Percentiles rank a stretch among this genome's conserved stretches.
Evolutionary conservation across 2,797 vertebrate species (phyloP).

Genomic region (Danionella dracula): DNA sequence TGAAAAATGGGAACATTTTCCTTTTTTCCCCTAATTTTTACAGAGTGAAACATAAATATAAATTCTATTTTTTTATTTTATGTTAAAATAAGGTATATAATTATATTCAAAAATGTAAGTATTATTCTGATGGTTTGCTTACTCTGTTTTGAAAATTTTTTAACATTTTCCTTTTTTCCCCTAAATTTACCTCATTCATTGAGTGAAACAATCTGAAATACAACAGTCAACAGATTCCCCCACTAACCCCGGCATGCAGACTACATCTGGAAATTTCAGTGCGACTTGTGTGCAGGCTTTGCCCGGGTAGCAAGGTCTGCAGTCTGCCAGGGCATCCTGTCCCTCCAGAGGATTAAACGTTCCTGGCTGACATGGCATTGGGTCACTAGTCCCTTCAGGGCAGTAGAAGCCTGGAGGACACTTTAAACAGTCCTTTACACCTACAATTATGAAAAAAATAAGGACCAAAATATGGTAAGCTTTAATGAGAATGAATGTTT

Average conservation of each 20-base stretch:
- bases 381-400: conserved; percentile 68
- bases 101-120: too few relatives aligned
- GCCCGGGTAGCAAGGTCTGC: conserved; percentile 74
- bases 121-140: too few relatives aligned
- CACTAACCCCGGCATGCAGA: conserved; percentile 76
- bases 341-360: conserved; percentile 76
- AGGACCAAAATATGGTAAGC: neutral
- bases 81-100: too few relatives aligned
- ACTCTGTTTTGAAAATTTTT: too few relatives aligned
- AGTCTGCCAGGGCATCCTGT: conserved; percentile 74
- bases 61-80: too few relatives aligned
- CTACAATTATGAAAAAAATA: conserved; percentile 50
- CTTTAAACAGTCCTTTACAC: conserved; percentile 72
- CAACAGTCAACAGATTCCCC: neutral
- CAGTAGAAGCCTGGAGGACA: conserved; percentile 83
- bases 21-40: too few relatives aligned
- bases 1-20: too few relatives aligned
- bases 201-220: too few relatives aligned
- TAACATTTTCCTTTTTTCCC: too few relatives aligned
- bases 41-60: too few relatives aligned
- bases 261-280: conserved; percentile 71
- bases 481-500: neutral
- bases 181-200: too few relatives aligned
- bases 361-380: conserved; percentile 73
- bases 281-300: conserved; percentile 81